Evolutionary conservation across 2,113 vertebrate genomes (phyloP).

Genomic region (Lophochroa leadbeateri): DNA sequence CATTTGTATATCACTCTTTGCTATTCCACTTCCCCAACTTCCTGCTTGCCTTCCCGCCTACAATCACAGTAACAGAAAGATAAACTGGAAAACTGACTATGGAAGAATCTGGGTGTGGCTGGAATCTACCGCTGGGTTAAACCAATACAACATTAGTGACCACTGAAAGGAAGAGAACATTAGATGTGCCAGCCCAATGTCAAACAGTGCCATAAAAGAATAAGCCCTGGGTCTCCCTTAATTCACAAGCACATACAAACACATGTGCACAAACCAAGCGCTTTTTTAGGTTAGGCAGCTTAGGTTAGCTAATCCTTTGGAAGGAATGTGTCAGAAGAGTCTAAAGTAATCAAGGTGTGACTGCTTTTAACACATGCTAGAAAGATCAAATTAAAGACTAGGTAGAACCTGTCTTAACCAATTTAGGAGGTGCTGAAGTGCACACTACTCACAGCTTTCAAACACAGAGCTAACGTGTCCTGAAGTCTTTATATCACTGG

Average conservation of each 20-base stretch:
- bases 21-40: not conserved
- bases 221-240: not conserved
- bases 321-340: not conserved
- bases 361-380: not conserved
- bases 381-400: slow-evolving; percentile 12
- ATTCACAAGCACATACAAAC: not conserved
- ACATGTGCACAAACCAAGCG: not conserved
- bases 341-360: not conserved
- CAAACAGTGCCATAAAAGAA: not conserved
- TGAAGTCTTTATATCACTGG: not conserved
- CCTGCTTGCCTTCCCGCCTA: not conserved
- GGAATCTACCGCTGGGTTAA: not conserved
- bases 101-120: not conserved
- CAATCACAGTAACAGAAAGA: not conserved
- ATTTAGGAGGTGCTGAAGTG: not conserved
- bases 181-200: not conserved
- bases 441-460: not conserved
- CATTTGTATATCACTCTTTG: not conserved
- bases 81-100: not conserved
- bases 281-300: not conserved
- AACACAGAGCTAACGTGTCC: not conserved
- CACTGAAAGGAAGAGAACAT: rapidly evolving
- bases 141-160: not conserved
- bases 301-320: not conserved
- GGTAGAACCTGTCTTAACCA: not conserved